Evolutionary conservation across 2,888 invertebrate genomes (phyloP), one percentile per base, ranked within the genome.

Genomic region (Tipula unca): DNA sequence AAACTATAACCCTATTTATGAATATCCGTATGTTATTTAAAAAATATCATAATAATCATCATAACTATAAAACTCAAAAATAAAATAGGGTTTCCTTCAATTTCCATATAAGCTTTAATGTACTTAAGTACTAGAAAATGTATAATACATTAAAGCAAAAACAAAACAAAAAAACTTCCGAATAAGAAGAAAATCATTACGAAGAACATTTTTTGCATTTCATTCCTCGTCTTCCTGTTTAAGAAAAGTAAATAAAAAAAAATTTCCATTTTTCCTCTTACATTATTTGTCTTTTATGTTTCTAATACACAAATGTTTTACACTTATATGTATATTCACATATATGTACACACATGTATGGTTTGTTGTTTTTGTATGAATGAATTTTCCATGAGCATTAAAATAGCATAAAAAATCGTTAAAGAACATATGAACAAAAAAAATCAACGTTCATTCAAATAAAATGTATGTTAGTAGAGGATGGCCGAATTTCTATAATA

Each of bases 281-380:
- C 69, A 69, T 69, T 69, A 69, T 69, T 69, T 69, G 69, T 69
- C 69, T 69, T 69, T 69, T 69, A 69, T 69, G 25, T 69, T 69
- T 69, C 69, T 69, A 69, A 69, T 69, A 69, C 69, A 69, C 69
- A 69, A 69, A 69, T 69, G 69, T 69, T 69, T 69, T 69, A 69
- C 69, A 25, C 69, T 69, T 25, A 25, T 69, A 25, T 69, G 25
- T 69, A 13, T n/a, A n/a, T n/a, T n/a, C n/a, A n/a, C n/a, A n/a
- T n/a, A n/a, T n/a, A n/a, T n/a, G n/a, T n/a, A n/a, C n/a, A n/a
- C n/a, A n/a, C n/a, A 32, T 69, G 25, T 25, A 69, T 69, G 25
- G 48, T 48, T 69, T 69, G 69, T 69, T 69, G 69, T 69, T 69
- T 54, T 69, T 69, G 69, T 69, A 69, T 25, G 69, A 69, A 69